Evolutionary conservation across 2,888 invertebrate genomes (phyloP), one percentile per base, ranked within the genome.

Genomic region (Incurvaria masculella): DNA sequence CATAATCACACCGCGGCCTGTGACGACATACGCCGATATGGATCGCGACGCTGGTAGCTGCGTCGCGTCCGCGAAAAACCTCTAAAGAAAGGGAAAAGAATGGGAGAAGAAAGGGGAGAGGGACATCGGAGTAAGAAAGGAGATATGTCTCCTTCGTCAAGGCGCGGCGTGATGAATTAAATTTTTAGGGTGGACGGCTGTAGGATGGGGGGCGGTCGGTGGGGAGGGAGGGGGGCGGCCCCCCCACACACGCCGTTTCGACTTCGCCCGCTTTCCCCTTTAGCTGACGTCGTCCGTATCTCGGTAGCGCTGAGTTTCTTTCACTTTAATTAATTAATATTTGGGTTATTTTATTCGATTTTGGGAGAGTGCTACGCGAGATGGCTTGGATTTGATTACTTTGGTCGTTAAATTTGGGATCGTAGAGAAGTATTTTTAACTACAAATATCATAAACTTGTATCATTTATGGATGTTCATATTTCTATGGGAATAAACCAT

Each of bases 41-140:
- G 19, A 39, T 21, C 59, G 26, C 5, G 40, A 21, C 2, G 17
- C 19, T 16, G 11, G 57, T 52, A 47, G 27, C 21, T 26, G 60
- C 51, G 62, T 66, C 65, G 63, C 66, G 62, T 68, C 65, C 66
- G 62, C 64, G 71, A 74, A 76, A 75, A 76, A 75, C 71, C 71
- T 70, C 69, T 68, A 69, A 75, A 76, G 76, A 75, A 76, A 73
- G 73, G 69, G 41, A 41, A 74, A 75, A 78, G 76, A 76, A 78
- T 72, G 69, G 72, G 62, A 66, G 65, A 69, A 72, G 68, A 73
- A 73, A 70, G 48, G 69, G 75, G 73, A 69, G 69, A 68, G 72
- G 72, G 71, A 70, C 70, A 65, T 59, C 57, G 46, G 44, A 52
- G 46, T 26, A 45, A 49, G 45, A 45, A 61, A 66, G 72, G 69